phyloP scores from a whole-genome alignment of 2,888 invertebrate genomes.

The Spialia ferax region DNA sequence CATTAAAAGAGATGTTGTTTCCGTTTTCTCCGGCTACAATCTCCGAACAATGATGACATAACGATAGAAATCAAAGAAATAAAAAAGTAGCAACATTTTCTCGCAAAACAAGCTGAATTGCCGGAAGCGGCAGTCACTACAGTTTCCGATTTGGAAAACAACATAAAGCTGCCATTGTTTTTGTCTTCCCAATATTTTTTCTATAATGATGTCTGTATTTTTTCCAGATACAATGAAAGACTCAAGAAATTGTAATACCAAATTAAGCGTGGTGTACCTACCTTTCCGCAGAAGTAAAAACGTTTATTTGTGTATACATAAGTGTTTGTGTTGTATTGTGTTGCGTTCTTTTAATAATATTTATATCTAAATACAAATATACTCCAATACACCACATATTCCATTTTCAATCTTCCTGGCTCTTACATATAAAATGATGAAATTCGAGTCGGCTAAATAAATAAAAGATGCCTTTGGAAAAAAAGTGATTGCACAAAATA shows the following conservation, averaged over 20 bases:
- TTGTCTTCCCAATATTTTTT: slow-evolving; percentile 68
- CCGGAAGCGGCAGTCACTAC: slow-evolving; percentile 74
- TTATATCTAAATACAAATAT: slow-evolving; percentile 4
- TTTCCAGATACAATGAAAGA: slow-evolving; percentile 53
- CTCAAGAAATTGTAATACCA: slow-evolving; percentile 36
- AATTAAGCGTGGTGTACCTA: slow-evolving; percentile 10
- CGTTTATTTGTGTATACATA: slow-evolving; percentile 31
- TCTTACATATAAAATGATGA: no score
- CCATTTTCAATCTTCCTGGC: no score
- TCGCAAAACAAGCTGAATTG: slow-evolving; percentile 72
- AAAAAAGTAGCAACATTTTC: slow-evolving; percentile 54
- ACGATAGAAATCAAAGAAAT: slow-evolving; percentile 44
- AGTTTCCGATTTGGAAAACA: slow-evolving; percentile 79
- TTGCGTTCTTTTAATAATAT: slow-evolving; percentile 6
- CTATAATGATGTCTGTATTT: slow-evolving; percentile 71
- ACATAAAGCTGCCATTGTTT: slow-evolving; percentile 73
- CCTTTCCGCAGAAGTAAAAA: slow-evolving; percentile 12
- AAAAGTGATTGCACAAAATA: no score
- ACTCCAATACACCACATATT: neutral
- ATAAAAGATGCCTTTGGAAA: no score
- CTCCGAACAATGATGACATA: slow-evolving; percentile 45
- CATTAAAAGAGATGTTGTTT: slow-evolving; percentile 34
- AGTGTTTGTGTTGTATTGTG: neutral
- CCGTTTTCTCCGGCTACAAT: slow-evolving; percentile 21
- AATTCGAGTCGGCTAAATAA: no score